These are phyloP conservation scores for Dicranocentrus wangi DNA, from an alignment of 2,888 invertebrate species.

Conservation along the genomic window DNA sequence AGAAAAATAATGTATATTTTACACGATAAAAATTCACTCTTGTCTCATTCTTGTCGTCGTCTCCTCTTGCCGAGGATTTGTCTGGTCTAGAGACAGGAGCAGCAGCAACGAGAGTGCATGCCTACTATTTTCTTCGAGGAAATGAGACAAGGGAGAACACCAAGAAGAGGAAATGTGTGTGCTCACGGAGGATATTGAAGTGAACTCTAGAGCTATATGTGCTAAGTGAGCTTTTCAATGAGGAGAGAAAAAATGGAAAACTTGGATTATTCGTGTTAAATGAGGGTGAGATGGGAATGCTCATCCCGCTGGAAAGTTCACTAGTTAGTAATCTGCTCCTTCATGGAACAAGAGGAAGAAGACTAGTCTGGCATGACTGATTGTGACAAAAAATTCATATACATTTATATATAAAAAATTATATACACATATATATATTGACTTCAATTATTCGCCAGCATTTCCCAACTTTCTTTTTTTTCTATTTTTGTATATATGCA, in stretches of 20 bases:
- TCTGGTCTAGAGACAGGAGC: conserved; percentile 45
- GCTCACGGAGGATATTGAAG: neutral
- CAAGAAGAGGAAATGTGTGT: neutral
- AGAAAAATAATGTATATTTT: neutral
- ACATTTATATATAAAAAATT: too few relatives aligned
- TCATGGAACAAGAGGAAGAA: too few relatives aligned
- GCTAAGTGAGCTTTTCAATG: neutral
- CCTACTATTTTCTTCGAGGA: neutral
- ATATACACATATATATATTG: too few relatives aligned
- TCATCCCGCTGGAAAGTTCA: neutral
- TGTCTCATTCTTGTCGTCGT: conserved; percentile 59
- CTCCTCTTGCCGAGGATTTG: conserved; percentile 43
- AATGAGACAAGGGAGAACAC: neutral
- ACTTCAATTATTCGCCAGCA: too few relatives aligned
- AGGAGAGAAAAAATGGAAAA: neutral
- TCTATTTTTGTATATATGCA: too few relatives aligned
- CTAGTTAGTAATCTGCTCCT: too few relatives aligned
- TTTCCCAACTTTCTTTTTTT: too few relatives aligned
- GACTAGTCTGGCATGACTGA: conserved; percentile 15
- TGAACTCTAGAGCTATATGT: neutral
- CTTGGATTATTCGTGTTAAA: too few relatives aligned
- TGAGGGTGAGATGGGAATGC: neutral
- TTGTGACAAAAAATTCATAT: neutral
- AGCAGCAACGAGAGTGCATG: neutral
- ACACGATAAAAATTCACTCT: conserved; percentile 40